These are phyloP conservation scores for Harpalus rufipes DNA, from an alignment of 2,888 invertebrate species.

Conservation along the genomic window DNA sequence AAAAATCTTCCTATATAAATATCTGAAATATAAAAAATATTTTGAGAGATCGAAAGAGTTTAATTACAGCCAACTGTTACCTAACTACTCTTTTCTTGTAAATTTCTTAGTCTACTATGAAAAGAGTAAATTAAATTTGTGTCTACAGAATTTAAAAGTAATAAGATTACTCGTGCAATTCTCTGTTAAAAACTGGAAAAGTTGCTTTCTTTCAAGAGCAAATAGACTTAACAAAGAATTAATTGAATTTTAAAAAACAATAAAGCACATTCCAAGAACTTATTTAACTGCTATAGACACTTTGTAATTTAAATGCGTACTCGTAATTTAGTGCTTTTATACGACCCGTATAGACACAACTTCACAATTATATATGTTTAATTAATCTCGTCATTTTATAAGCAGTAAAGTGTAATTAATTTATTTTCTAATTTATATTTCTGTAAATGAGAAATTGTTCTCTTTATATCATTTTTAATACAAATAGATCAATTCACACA, in stretches of 20 bases:
- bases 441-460: no score
- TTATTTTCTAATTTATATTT: no score
- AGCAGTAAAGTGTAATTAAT: no score
- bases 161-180: neutral
- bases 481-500: no score
- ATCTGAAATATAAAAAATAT: neutral
- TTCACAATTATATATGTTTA: neutral
- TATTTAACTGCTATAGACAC: constrained; percentile 14
- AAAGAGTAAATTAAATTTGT: constrained; percentile 7
- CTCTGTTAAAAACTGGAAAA: constrained; percentile 7
- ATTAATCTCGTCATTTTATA: neutral
- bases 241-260: constrained; percentile 45
- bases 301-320: constrained; percentile 19
- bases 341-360: neutral
- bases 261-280: constrained; percentile 26
- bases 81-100: neutral
- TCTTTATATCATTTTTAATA: no score
- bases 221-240: constrained; percentile 39
- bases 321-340: neutral
- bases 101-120: neutral
- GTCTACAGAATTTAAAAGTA: neutral
- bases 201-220: constrained; percentile 12
- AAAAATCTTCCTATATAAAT: no score
- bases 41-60: neutral
- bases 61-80: neutral